These are phyloP conservation scores for Ptilodon capucinus DNA, from an alignment of 2,888 invertebrate species.

Conservation along the genomic window DNA sequence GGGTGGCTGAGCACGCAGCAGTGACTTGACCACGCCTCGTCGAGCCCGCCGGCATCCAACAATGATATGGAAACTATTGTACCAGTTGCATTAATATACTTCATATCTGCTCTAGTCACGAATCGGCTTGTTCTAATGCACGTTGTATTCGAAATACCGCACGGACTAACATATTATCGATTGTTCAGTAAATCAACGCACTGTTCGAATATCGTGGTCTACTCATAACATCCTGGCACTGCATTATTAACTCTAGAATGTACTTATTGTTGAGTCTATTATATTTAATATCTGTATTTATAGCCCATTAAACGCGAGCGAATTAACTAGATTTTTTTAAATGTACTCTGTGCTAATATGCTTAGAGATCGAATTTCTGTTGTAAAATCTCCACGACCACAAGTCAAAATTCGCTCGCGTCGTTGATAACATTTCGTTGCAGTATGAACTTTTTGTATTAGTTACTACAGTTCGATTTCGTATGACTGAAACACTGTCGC, in stretches of 20 bases:
- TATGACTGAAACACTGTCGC: too few relatives aligned
- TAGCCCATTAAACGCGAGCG: not conserved
- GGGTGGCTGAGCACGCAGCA: slow-evolving; percentile 54
- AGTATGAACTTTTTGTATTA: too few relatives aligned
- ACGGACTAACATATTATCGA: slow-evolving; percentile 18
- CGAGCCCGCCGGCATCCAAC: slow-evolving; percentile 42
- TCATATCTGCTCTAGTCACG: slow-evolving; percentile 44
- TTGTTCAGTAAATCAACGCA: slow-evolving; percentile 35
- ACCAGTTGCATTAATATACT: slow-evolving; percentile 41
- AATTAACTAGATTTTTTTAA: too few relatives aligned
- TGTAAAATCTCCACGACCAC: too few relatives aligned
- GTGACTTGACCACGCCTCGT: slow-evolving; percentile 54
- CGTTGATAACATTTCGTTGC: too few relatives aligned
- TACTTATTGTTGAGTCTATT: not conserved
- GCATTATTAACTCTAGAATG: slow-evolving; percentile 9
- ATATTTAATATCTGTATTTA: not conserved
- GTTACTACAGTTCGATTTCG: too few relatives aligned
- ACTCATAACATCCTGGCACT: slow-evolving; percentile 19
- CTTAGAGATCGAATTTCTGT: too few relatives aligned
- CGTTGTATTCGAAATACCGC: slow-evolving; percentile 32
- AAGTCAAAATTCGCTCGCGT: too few relatives aligned
- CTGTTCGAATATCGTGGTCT: slow-evolving; percentile 34
- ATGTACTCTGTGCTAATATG: too few relatives aligned
- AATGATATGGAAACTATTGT: slow-evolving; percentile 56
- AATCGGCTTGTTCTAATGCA: slow-evolving; percentile 36